Evolutionary conservation across 2,888 invertebrate genomes (phyloP).

Genomic region (Apodemia mormo): DNA sequence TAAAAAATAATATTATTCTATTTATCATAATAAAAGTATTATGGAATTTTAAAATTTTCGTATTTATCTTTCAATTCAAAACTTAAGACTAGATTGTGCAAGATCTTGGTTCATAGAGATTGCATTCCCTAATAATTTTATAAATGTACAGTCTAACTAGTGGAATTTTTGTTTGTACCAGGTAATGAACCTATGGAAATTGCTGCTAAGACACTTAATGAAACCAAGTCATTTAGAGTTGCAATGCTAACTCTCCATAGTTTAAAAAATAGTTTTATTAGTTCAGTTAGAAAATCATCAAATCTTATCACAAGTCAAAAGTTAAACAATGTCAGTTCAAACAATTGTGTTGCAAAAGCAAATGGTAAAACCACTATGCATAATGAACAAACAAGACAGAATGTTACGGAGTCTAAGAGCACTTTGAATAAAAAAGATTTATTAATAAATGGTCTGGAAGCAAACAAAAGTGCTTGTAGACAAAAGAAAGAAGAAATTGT

Average conservation of each 20-base stretch:
- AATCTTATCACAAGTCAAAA: not conserved
- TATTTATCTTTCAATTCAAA: no score
- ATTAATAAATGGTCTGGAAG: not conserved
- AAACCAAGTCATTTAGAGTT: not conserved
- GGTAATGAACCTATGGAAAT: not conserved
- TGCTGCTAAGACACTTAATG: not conserved
- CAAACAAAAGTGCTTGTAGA: not conserved
- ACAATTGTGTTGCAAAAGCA: not conserved
- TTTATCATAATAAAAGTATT: no score
- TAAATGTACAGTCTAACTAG: no score
- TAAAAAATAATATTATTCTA: no score
- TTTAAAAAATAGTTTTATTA: conserved; percentile 15
- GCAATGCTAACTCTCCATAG: conserved; percentile 6
- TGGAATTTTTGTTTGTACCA: not conserved
- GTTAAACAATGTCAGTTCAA: not conserved
- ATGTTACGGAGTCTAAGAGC: not conserved
- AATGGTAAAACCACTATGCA: not conserved
- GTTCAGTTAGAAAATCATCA: not conserved
- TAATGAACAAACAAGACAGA: not conserved
- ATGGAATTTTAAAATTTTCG: no score
- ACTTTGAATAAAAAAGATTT: not conserved
- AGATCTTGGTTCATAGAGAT: no score
- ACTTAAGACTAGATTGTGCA: no score
- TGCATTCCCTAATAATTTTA: not conserved
- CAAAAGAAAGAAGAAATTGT: not conserved